phyloP scores from a whole-genome alignment of 2,113 vertebrate genomes.

The Pelvicachromis taeniatus region DNA sequence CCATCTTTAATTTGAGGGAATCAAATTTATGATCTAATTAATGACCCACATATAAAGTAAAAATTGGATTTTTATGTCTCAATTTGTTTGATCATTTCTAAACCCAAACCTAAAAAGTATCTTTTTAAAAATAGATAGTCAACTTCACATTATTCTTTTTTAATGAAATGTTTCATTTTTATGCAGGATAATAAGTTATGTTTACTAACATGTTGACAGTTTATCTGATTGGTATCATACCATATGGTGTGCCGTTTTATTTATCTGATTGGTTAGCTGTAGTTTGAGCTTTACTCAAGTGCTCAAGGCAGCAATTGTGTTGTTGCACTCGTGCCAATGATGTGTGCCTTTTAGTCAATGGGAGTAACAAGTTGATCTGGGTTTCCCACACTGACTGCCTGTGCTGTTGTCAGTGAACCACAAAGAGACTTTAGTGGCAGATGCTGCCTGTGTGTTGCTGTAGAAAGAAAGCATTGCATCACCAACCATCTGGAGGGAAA shows the following conservation, averaged over 20 bases:
- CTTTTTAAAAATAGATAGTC: not conserved
- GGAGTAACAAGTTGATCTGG: slow-evolving; percentile 20
- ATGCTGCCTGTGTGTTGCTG: not conserved
- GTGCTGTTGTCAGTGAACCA: slow-evolving; percentile 27
- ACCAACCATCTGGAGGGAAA: slow-evolving; percentile 49
- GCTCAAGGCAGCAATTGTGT: not conserved
- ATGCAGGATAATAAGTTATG: not conserved
- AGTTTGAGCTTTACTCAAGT: not conserved
- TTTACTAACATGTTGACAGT: not conserved
- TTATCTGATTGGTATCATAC: not conserved
- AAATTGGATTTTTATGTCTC: not conserved
- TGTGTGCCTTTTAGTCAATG: not conserved
- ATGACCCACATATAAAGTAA: not conserved
- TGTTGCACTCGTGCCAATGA: not conserved
- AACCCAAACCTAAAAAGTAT: not conserved
- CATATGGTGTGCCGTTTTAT: not conserved
- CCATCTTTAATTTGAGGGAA: not conserved
- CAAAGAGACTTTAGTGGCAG: slow-evolving; percentile 28
- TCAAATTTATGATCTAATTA: not conserved
- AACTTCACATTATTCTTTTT: not conserved
- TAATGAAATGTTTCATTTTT: not conserved
- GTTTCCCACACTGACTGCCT: slow-evolving; percentile 49
- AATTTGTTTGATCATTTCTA: not conserved
- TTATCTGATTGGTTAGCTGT: not conserved
- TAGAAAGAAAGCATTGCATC: not conserved